Evolutionary conservation across 2,888 invertebrate genomes (phyloP), one percentile per base, ranked within the genome.

Genomic region (Cryptocheilus praepositus): DNA sequence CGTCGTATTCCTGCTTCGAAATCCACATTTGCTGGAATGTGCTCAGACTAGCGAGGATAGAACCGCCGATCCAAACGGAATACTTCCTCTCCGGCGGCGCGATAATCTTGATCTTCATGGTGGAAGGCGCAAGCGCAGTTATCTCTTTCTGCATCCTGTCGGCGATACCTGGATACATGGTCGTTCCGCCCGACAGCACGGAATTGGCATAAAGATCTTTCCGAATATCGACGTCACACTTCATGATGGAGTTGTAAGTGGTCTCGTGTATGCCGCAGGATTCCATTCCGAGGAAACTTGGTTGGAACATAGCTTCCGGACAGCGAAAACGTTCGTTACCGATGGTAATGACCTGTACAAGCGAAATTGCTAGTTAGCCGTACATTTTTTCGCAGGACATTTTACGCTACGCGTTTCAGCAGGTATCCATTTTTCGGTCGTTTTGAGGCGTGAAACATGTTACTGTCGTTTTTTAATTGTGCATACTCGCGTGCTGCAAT

Each of bases 161-260:
- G 64, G 90, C 89, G 74, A 90, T 90, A 67, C 90, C 91, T 36
- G 91, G 90, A 85, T 91, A 91, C 90, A 91, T 91, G n/a, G 90
- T 90, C 45, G 90, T 90, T 52, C 91, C 90, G 18, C 90, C 91
- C 28, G 91, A 92, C 58, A 92, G 82, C 22, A 92, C 91, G 25
- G 90, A 89, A 78, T 90, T 90, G 72, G 91, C 91, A 81, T 91
- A 91, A 53, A 91, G 82, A 81, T 91, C 91, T 81, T 90, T 90
- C 68, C 91, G 88, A 82, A 92, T 92, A 76, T 92, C 92, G 63
- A 92, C 90, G 85, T 92, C 92, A 85, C 92, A 92, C 85, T 91
- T 92, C 91, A 92, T 91, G 83, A 92, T 92, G 66, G 91, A 91
- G 84, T 92, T 92, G 89, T 91, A 92, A 52, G 90, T 90, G 49